Evolutionary conservation across 1,140 invertebrate species (phyloP).

Genomic region (Drosophila paulistorum): DNA sequence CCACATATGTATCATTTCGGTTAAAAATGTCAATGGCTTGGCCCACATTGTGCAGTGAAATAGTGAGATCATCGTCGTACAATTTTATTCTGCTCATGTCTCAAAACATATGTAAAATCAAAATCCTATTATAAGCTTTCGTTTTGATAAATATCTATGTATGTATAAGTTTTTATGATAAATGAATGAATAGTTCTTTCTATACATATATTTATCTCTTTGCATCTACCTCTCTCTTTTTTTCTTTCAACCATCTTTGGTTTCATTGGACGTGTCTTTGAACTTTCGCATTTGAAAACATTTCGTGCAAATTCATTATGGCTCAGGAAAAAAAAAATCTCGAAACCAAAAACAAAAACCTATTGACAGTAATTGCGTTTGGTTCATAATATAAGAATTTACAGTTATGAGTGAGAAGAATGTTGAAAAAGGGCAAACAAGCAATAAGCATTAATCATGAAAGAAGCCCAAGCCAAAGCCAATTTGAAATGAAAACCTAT

Average conservation of each 20-base stretch:
- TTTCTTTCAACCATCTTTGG: background rate
- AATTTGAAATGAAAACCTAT: slow-evolving; percentile 36
- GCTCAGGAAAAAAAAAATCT: slow-evolving; percentile 11
- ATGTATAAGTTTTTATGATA: background rate
- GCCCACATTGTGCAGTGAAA: slow-evolving; percentile 20
- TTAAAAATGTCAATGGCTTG: slow-evolving; percentile 53
- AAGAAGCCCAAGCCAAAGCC: slow-evolving; percentile 37
- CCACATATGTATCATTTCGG: slow-evolving; percentile 41
- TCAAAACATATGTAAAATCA: slow-evolving; percentile 70
- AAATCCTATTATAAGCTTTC: slow-evolving; percentile 79
- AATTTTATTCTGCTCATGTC: slow-evolving; percentile 57
- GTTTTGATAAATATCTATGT: slow-evolving; percentile 5
- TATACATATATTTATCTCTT: background rate
- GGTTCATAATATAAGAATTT: slow-evolving; percentile 66
- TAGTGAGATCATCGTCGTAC: slow-evolving; percentile 59
- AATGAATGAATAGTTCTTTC: background rate
- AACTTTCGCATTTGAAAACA: slow-evolving; percentile 67
- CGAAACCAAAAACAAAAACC: slow-evolving; percentile 41
- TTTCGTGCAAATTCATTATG: slow-evolving; percentile 76
- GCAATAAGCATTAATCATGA: slow-evolving; percentile 70
- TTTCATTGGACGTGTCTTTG: slow-evolving; percentile 63
- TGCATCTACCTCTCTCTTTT: slow-evolving; percentile 6
- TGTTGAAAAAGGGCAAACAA: slow-evolving; percentile 46
- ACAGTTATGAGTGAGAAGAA: slow-evolving; percentile 62
- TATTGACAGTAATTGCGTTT: slow-evolving; percentile 76